These are phyloP conservation scores for Brachionus sp. DNA, from an alignment of 1,140 invertebrate species.

Conservation along the genomic window DNA sequence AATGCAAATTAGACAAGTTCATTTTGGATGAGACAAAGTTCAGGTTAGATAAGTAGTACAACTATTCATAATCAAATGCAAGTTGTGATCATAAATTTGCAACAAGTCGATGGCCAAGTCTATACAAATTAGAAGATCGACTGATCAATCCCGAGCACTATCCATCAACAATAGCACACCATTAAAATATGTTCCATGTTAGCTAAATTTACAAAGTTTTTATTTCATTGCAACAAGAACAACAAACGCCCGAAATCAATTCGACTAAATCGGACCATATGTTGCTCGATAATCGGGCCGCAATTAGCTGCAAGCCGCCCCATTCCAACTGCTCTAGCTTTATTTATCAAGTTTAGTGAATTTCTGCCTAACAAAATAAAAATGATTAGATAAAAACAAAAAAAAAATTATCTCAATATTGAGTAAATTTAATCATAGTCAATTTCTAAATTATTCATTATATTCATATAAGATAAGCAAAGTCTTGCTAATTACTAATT, in stretches of 20 bases:
- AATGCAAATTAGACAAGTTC: slow-evolving; percentile 3
- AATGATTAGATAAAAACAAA: slow-evolving; percentile 22
- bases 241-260: background rate
- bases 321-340: background rate
- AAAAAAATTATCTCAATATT: background rate
- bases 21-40: background rate
- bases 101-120: background rate
- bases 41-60: background rate
- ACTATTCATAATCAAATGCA: background rate
- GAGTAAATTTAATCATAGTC: background rate
- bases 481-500: background rate
- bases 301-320: background rate
- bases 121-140: background rate
- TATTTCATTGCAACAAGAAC: background rate
- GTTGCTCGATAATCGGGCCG: background rate
- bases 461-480: background rate
- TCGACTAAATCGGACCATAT: background rate
- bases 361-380: background rate
- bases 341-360: background rate
- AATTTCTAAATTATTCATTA: background rate
- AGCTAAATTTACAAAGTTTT: background rate
- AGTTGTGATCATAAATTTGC: slow-evolving; percentile 10
- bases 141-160: slow-evolving; percentile 1
- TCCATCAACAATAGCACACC: background rate
- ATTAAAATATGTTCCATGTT: background rate